Percentiles rank a stretch among this genome's conserved stretches.
These are phyloP conservation scores for Knipowitschia caucasica DNA, from an alignment of 2,797 vertebrate genomes.

Conservation along the genomic window DNA sequence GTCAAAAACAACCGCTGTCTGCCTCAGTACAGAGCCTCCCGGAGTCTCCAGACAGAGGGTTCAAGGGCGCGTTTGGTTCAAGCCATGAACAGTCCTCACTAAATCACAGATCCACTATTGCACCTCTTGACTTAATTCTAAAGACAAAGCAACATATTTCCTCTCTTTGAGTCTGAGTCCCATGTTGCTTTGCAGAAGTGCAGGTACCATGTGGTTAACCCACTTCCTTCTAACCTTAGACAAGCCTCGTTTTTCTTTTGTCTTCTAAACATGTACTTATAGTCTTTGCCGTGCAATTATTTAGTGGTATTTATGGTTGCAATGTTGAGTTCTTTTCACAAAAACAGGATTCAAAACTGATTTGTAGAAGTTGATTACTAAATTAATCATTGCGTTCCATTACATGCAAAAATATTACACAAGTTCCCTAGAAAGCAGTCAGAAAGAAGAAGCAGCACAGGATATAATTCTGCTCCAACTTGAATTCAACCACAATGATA, in stretches of 20 bases:
- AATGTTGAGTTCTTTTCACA: background rate
- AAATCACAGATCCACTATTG: too few relatives aligned
- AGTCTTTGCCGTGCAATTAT: too few relatives aligned
- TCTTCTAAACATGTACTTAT: too few relatives aligned
- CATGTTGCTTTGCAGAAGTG: slow-evolving; percentile 1
- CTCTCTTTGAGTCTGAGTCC: background rate
- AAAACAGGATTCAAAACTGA: background rate
- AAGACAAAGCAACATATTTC: background rate
- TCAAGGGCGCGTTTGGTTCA: too few relatives aligned
- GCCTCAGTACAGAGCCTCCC: too few relatives aligned
- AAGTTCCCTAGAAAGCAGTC: background rate
- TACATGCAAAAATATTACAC: background rate
- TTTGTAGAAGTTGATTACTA: background rate
- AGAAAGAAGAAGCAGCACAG: background rate
- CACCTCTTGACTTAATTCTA: too few relatives aligned
- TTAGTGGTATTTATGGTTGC: too few relatives aligned
- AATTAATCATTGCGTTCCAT: too few relatives aligned
- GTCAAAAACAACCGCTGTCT: background rate
- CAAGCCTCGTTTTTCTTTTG: background rate
- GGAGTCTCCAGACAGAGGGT: too few relatives aligned
- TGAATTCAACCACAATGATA: too few relatives aligned
- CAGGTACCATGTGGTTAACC: slow-evolving; percentile 33
- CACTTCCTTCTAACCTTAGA: background rate
- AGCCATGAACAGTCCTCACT: too few relatives aligned
- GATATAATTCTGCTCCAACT: too few relatives aligned